Conservation (phyloP, 2,113 vertebrate genomes). For the Semicossyphus pulcher region DNA sequence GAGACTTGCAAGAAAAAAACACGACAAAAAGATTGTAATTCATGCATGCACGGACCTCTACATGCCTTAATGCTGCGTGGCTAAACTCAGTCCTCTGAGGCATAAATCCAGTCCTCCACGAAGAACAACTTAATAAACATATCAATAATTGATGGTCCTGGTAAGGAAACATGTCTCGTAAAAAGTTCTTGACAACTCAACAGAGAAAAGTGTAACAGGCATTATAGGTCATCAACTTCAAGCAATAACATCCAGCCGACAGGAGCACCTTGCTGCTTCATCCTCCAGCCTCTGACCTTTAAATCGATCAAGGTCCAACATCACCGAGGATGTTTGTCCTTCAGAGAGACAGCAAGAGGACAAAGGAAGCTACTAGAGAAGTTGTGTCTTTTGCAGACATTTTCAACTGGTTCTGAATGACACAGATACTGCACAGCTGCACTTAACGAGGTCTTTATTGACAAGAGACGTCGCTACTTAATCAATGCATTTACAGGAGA, state of each 20-base stretch:
- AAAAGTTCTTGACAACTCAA: slow-evolving; percentile 3
- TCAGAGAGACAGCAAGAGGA: neutral
- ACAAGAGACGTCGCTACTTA: too few species aligned
- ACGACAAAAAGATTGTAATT: neutral
- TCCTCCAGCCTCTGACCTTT: neutral
- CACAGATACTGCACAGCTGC: too few species aligned
- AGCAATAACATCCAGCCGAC: neutral
- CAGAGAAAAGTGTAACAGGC: neutral
- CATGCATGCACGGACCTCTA: neutral
- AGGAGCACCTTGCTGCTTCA: neutral
- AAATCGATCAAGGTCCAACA: neutral
- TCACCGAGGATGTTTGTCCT: neutral
- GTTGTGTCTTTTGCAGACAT: too few species aligned
- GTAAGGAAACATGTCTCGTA: slow-evolving; percentile 10
- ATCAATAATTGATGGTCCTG: neutral
- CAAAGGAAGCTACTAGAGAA: too few species aligned
- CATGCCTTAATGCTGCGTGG: neutral
- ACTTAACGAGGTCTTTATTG: too few species aligned
- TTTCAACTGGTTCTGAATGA: too few species aligned
- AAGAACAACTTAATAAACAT: slow-evolving; percentile 8
- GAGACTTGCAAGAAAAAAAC: neutral
- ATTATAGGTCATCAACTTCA: neutral
- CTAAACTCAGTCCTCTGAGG: neutral
- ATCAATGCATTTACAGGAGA: too few species aligned
- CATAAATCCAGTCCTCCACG: neutral